Evolutionary conservation across 2,888 invertebrate genomes (phyloP).

Genomic region (Heliconius hortense): DNA sequence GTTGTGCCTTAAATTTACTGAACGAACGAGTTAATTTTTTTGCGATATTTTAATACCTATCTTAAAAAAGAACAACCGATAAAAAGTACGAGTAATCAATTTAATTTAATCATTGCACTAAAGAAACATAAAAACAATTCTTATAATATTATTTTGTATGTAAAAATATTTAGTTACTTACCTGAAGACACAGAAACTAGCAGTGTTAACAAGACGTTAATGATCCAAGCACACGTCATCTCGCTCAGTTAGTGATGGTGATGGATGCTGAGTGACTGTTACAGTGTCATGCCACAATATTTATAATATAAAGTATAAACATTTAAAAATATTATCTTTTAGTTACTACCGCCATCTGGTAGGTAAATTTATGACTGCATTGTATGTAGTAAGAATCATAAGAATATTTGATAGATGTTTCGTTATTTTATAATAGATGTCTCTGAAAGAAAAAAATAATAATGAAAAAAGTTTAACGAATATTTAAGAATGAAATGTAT

Average conservation of each 20-base stretch:
- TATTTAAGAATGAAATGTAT: not conserved
- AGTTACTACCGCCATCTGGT: slow-evolving; percentile 16
- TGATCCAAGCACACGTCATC: slow-evolving; percentile 21
- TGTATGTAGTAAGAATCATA: not conserved
- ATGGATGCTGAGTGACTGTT: slow-evolving; percentile 21
- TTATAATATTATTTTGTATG: not conserved
- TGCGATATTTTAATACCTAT: not conserved
- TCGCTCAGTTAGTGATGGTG: not conserved
- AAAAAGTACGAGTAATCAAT: not conserved
- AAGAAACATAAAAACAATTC: not conserved
- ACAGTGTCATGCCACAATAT: not conserved
- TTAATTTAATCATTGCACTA: not conserved
- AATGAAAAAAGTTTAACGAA: not conserved
- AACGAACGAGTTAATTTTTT: not conserved
- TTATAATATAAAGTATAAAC: not conserved
- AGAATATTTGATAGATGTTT: not conserved
- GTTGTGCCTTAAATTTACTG: not conserved
- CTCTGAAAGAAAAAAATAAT: not conserved
- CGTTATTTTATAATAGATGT: not conserved
- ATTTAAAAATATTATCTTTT: not conserved
- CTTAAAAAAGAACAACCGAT: not conserved
- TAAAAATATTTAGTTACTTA: slow-evolving; percentile 10
- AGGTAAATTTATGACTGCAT: not conserved
- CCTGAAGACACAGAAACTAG: slow-evolving; percentile 21
- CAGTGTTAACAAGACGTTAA: slow-evolving; percentile 26